These are phyloP conservation scores for Phycodurus eques DNA, from an alignment of 2,113 vertebrate species.

Conservation along the genomic window DNA sequence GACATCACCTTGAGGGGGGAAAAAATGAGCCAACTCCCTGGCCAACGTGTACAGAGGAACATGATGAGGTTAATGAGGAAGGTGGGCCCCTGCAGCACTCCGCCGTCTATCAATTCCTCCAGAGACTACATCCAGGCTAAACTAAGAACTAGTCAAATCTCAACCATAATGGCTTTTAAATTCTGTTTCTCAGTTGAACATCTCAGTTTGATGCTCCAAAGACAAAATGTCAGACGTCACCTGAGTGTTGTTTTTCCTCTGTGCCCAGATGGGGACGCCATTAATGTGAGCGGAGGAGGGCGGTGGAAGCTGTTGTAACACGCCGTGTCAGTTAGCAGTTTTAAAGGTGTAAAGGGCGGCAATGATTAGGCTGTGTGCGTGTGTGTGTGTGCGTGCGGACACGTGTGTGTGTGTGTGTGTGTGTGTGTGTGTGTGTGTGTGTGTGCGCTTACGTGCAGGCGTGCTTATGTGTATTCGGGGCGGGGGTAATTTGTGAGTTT, in stretches of 20 bases:
- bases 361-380: slow-evolving; percentile 7
- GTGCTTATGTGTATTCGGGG: neutral
- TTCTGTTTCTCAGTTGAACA: slow-evolving; percentile 5
- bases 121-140: slow-evolving; percentile 21
- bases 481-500: slow-evolving; percentile 8
- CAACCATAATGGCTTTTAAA: slow-evolving; percentile 18
- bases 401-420: neutral
- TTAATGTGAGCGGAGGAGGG: slow-evolving; percentile 28
- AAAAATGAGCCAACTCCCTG: slow-evolving; percentile 35
- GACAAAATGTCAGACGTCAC: slow-evolving; percentile 27
- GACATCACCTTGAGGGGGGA: slow-evolving; percentile 50
- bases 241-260: slow-evolving; percentile 7
- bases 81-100: slow-evolving; percentile 5
- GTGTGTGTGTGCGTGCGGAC: neutral
- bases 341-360: slow-evolving; percentile 22
- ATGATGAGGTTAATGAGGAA: slow-evolving; percentile 63
- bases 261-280: slow-evolving; percentile 42
- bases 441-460: neutral
- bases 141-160: slow-evolving; percentile 30
- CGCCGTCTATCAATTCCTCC: slow-evolving; percentile 18
- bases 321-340: slow-evolving; percentile 33
- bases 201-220: slow-evolving; percentile 16
- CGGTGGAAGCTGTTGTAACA: slow-evolving; percentile 26
- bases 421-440: neutral
- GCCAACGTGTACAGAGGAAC: slow-evolving; percentile 25